phyloP scores from a whole-genome alignment of 1,140 invertebrate genomes.

The Macrotrachela quadricornifera region DNA sequence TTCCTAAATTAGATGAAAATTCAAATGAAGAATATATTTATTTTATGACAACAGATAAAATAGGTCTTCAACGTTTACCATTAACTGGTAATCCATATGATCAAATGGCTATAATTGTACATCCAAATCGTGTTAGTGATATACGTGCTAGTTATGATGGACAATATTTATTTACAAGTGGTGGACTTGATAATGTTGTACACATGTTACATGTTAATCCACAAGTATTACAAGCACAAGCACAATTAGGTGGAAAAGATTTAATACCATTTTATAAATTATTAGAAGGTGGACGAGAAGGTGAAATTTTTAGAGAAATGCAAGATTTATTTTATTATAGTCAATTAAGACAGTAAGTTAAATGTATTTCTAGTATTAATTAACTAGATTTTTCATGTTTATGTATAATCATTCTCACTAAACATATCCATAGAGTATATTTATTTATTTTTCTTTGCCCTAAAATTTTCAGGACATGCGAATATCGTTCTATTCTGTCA shows the following conservation, averaged over 20 bases:
- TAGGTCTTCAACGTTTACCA: slow-evolving; percentile 45
- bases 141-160: slow-evolving; percentile 21
- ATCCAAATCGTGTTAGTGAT: slow-evolving; percentile 33
- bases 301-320: slow-evolving; percentile 46
- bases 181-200: slow-evolving; percentile 34
- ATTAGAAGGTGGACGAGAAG: slow-evolving; percentile 30
- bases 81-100: slow-evolving; percentile 50
- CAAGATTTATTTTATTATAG: slow-evolving; percentile 49
- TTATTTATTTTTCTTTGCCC: too few species aligned
- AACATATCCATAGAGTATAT: too few species aligned
- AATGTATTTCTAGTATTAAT: neutral
- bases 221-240: slow-evolving; percentile 28
- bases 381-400: too few species aligned
- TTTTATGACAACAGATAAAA: slow-evolving; percentile 41
- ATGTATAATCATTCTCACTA: too few species aligned
- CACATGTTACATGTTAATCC: slow-evolving; percentile 28
- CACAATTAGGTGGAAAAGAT: slow-evolving; percentile 27
- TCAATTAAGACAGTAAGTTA: slow-evolving; percentile 35
- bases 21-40: slow-evolving; percentile 32
- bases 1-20: neutral
- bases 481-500: too few species aligned
- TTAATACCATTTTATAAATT: slow-evolving; percentile 30
- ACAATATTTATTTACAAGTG: slow-evolving; percentile 38
- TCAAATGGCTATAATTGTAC: slow-evolving; percentile 40
- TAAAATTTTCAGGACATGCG: too few species aligned